These are phyloP conservation scores for Neolamprologus modestus DNA, from an alignment of 2,113 vertebrate species.

Conservation along the genomic window DNA sequence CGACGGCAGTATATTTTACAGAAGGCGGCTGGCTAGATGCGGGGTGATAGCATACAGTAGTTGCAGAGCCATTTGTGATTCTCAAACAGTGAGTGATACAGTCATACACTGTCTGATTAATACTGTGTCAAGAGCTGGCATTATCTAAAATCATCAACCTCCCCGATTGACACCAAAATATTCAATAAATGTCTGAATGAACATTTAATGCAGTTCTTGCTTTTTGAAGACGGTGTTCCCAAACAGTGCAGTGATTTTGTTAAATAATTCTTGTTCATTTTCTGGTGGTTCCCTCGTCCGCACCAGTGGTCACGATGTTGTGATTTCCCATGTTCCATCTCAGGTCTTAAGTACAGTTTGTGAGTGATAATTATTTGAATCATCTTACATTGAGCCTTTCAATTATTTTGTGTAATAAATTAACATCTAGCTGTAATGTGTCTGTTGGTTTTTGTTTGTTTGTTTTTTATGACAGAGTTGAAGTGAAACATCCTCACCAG, in stretches of 20 bases:
- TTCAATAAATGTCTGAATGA: background rate
- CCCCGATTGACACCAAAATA: background rate
- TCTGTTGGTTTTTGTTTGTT: background rate
- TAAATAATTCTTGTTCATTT: background rate
- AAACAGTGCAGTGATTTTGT: background rate
- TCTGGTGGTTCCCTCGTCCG: background rate
- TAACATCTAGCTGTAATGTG: background rate
- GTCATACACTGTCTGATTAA: background rate
- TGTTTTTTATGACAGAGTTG: background rate
- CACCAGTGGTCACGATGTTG: background rate
- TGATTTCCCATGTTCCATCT: background rate
- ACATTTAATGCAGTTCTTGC: background rate
- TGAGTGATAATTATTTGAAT: constrained; percentile 12
- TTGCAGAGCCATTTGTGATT: constrained; percentile 6
- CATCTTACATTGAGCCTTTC: background rate
- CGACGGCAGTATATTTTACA: constrained; percentile 47
- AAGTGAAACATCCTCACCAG: background rate
- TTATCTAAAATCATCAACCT: background rate
- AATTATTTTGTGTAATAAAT: constrained; percentile 38
- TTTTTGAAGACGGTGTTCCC: background rate
- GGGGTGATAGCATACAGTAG: constrained; percentile 20
- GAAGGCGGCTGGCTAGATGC: constrained; percentile 15
- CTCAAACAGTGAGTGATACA: background rate
- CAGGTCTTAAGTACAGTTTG: constrained; percentile 12
- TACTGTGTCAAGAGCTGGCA: background rate